A percentile compares a stretch with the other conserved stretches of the same genome.
Conservation (phyloP, 2,113 vertebrate species). For the Smithornis capensis region DNA sequence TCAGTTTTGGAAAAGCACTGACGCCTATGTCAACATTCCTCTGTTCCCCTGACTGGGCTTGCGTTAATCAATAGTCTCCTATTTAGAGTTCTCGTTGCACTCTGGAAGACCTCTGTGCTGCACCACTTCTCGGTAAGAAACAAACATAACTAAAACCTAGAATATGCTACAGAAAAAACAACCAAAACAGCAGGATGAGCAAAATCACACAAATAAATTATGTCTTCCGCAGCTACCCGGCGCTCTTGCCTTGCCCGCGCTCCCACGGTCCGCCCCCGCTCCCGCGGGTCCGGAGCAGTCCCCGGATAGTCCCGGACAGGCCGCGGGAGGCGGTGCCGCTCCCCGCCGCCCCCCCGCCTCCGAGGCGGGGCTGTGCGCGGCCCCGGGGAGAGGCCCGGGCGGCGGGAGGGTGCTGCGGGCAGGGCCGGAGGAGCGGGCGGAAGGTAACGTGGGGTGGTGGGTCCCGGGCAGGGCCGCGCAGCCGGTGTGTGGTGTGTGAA, state of each 20-base stretch:
- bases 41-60: not conserved
- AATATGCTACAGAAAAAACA: not conserved
- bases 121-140: not conserved
- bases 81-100: fast-evolving
- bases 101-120: not conserved
- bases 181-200: not conserved
- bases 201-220: fast-evolving
- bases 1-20: not conserved
- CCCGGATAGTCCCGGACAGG: too few species aligned
- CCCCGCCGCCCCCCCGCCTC: not conserved
- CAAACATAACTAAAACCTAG: not conserved
- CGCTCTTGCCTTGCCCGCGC: not conserved
- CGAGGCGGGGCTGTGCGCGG: not conserved
- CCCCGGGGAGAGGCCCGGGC: not conserved
- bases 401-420: not conserved
- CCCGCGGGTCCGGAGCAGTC: too few species aligned
- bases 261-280: too few species aligned
- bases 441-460: not conserved
- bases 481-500: not conserved
- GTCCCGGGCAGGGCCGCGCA: fast-evolving
- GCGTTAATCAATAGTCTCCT: not conserved
- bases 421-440: not conserved
- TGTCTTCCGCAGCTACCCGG: not conserved
- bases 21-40: not conserved
- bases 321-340: not conserved